These are phyloP conservation scores for Vulpes vulpes DNA, from an alignment of 2,113 vertebrate species.

Conservation along the genomic window DNA sequence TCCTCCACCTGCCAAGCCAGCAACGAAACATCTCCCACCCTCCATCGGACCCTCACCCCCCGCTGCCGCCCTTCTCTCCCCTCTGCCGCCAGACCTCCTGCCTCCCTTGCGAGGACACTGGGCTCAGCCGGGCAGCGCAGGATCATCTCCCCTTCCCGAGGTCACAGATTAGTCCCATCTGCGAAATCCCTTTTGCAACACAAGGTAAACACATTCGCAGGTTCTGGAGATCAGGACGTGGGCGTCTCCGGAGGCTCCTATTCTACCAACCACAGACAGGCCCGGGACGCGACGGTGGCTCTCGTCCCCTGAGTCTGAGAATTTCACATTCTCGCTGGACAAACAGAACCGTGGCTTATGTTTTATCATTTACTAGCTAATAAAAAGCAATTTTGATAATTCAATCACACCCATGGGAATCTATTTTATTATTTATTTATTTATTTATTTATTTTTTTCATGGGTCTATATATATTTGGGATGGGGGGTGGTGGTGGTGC, in stretches of 20 bases:
- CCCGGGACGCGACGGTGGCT: background rate
- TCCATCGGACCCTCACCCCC: too few relatives aligned
- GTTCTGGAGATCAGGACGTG: background rate
- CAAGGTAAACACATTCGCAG: rapidly evolving
- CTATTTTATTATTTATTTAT: too few relatives aligned
- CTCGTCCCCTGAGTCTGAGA: background rate
- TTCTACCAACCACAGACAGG: background rate
- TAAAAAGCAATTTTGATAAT: background rate
- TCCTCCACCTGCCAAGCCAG: background rate
- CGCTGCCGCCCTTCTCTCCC: rapidly evolving
- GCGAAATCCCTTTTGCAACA: background rate
- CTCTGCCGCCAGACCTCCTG: background rate
- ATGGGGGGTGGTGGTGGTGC: too few relatives aligned
- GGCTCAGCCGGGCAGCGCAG: background rate
- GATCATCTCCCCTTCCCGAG: background rate
- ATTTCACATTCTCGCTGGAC: background rate
- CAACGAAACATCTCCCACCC: background rate
- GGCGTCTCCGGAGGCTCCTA: rapidly evolving
- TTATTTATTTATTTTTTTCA: too few relatives aligned
- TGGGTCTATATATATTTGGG: background rate
- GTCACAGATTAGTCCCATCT: background rate
- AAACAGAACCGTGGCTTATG: background rate
- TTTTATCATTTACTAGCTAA: background rate
- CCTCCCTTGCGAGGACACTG: background rate
- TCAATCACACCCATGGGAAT: background rate